These are phyloP conservation scores for Panopea generosa DNA, from an alignment of 2,888 invertebrate species.

Conservation along the genomic window DNA sequence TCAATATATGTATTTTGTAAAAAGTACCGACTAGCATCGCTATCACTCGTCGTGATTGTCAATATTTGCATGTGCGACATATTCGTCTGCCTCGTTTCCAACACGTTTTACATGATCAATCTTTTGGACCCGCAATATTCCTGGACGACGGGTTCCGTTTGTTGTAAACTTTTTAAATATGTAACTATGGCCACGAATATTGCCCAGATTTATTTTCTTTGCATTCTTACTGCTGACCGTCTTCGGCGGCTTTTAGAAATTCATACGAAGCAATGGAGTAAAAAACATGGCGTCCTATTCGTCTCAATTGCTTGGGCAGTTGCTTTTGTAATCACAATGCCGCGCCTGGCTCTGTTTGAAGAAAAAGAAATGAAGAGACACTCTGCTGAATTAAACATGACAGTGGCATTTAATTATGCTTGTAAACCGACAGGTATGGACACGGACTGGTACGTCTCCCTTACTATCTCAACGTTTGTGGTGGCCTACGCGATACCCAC, in stretches of 20 bases:
- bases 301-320: conserved; percentile 17
- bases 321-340: conserved; percentile 18
- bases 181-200: conserved; percentile 52
- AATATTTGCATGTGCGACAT: conserved; percentile 59
- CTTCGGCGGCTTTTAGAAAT: conserved; percentile 31
- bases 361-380: conserved; percentile 11
- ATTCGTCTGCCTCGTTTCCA: conserved; percentile 50
- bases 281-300: conserved; percentile 23
- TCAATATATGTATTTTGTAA: conserved; percentile 34
- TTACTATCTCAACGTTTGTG: conserved; percentile 28
- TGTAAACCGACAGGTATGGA: conserved; percentile 42
- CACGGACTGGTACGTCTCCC: not conserved
- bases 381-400: not conserved
- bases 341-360: conserved; percentile 42
- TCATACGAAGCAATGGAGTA: conserved; percentile 32
- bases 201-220: conserved; percentile 49
- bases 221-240: conserved; percentile 41
- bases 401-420: not conserved
- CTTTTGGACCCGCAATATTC: conserved; percentile 32
- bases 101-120: conserved; percentile 49
- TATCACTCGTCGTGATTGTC: conserved; percentile 39
- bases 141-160: conserved; percentile 39
- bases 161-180: conserved; percentile 51
- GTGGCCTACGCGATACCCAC: conserved; percentile 43
- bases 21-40: conserved; percentile 31